Percentiles rank a stretch among this genome's conserved stretches.
These are phyloP conservation scores for Xiphydria camelus DNA, from an alignment of 2,888 invertebrate species.

Conservation along the genomic window DNA sequence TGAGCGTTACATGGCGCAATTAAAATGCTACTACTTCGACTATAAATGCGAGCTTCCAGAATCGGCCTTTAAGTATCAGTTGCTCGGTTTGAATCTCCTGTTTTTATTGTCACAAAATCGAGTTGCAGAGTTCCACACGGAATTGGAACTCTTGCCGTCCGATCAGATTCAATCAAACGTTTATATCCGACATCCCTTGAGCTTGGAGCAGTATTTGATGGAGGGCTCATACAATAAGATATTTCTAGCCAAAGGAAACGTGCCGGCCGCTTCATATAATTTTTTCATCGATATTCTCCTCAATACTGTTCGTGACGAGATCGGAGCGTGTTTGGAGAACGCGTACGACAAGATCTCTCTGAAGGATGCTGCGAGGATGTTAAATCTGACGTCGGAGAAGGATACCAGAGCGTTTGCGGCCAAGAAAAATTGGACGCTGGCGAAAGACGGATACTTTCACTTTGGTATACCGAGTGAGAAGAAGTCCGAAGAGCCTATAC, in stretches of 20 bases:
- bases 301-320: conserved; percentile 94
- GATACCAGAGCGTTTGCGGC: conserved; percentile 79
- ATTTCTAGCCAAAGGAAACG: conserved; percentile 78
- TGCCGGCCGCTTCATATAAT: conserved; percentile 93
- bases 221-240: conserved; percentile 99
- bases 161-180: conserved; percentile 91
- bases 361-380: conserved; percentile 84
- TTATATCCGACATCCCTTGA: conserved; percentile 92
- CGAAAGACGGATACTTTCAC: conserved; percentile 77
- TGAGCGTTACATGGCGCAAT: conserved; percentile 95
- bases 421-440: conserved; percentile 84
- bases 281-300: conserved; percentile 96
- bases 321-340: conserved; percentile 94
- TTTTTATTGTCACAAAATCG: conserved; percentile 93
- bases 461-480: conserved; percentile 77
- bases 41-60: conserved; percentile 80
- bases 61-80: conserved; percentile 91
- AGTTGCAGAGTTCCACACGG: conserved; percentile 98
- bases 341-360: conserved; percentile 90
- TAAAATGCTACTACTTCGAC: conserved; percentile 97
- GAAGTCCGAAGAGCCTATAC: conserved; percentile 77
- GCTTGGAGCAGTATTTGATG: conserved; percentile 97
- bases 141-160: conserved; percentile 88
- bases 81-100: conserved; percentile 91
- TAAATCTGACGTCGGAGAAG: conserved; percentile 79